Evolutionary conservation across 2,888 invertebrate species (phyloP).

Genomic region (Xanthorhoe designata): DNA sequence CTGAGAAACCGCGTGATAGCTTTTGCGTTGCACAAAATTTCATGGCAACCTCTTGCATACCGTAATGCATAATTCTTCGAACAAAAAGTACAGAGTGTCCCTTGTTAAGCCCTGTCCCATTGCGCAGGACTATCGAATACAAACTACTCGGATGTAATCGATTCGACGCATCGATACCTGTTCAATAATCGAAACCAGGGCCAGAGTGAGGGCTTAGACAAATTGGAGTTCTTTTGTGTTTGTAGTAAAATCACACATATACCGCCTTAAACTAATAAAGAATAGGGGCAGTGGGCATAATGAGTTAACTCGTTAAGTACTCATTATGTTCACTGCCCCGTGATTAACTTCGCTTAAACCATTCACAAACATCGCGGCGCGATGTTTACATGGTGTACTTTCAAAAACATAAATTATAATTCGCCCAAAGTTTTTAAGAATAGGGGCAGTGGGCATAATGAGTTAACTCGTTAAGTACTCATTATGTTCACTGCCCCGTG

Average conservation of each 20-base stretch:
- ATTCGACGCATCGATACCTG: slow-evolving; percentile 74
- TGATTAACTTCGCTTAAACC: too few species aligned
- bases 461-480: too few species aligned
- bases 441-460: too few species aligned
- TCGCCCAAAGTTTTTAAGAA: too few species aligned
- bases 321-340: too few species aligned
- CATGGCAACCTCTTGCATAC: slow-evolving; percentile 51
- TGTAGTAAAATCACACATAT: background rate
- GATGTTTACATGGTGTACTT: too few species aligned
- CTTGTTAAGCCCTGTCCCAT: slow-evolving; percentile 63
- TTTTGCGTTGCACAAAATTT: background rate
- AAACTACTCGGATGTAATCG: slow-evolving; percentile 72
- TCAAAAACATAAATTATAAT: too few species aligned
- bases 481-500: too few species aligned
- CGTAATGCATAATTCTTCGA: slow-evolving; percentile 49
- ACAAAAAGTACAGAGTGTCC: slow-evolving; percentile 66
- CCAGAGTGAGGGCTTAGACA: slow-evolving; percentile 11
- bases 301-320: too few species aligned
- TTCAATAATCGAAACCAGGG: slow-evolving; percentile 70
- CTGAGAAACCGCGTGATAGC: background rate
- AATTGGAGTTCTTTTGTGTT: background rate
- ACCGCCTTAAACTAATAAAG: too few species aligned
- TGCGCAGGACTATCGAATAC: slow-evolving; percentile 59
- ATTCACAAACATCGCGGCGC: too few species aligned
- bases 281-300: too few species aligned